phyloP scores from a whole-genome alignment of 2,797 vertebrate species.

The Allobates femoralis region DNA sequence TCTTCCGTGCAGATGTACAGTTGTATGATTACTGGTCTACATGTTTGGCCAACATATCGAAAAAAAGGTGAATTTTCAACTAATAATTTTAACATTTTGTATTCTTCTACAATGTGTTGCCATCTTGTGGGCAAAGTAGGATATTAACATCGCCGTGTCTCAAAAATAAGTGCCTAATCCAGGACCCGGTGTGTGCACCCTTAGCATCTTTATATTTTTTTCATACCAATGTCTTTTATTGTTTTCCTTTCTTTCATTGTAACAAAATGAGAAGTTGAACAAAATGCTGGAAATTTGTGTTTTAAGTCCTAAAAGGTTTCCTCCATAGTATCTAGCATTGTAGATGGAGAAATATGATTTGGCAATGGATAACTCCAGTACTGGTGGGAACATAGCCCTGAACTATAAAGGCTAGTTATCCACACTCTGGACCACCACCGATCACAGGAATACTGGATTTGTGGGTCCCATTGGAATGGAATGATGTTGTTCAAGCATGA shows the following conservation, averaged over 20 bases:
- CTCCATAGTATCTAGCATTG: no score
- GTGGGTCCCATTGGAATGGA: no score
- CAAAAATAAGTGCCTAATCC: no score
- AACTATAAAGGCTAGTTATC: no score
- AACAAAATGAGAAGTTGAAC: background rate
- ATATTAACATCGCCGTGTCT: background rate
- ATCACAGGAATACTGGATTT: no score
- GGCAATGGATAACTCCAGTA: no score
- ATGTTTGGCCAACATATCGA: background rate
- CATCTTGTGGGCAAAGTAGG: slow-evolving; percentile 56
- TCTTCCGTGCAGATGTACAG: no score
- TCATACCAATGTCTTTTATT: background rate
- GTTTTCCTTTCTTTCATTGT: background rate
- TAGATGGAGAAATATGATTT: no score
- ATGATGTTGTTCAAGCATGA: no score
- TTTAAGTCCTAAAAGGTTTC: no score
- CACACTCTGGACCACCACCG: no score
- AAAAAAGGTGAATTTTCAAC: background rate
- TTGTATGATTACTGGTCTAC: background rate
- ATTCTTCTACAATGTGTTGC: slow-evolving; percentile 44
- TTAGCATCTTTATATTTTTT: background rate
- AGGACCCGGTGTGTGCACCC: background rate
- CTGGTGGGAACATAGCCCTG: no score
- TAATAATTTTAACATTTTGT: background rate
- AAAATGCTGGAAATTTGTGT: background rate